Evolutionary conservation across 92 coral and sea anemone genomes (phyloP).

Genomic region (Actinernus sp.): DNA sequence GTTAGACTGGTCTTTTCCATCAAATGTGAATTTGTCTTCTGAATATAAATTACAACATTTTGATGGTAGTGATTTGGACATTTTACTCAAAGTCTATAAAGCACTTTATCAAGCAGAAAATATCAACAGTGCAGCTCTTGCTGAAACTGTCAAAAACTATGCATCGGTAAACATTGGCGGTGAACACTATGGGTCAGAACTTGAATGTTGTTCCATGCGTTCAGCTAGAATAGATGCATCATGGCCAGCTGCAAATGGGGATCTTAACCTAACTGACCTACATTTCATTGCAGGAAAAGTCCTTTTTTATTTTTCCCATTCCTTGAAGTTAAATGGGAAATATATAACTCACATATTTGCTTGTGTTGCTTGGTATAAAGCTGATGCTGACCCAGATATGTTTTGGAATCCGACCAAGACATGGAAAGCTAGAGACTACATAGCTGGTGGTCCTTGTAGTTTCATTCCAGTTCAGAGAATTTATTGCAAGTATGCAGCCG

Average conservation of each 20-base stretch:
- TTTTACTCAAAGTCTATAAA: too few relatives aligned
- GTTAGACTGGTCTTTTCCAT: too few relatives aligned
- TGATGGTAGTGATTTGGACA: too few relatives aligned
- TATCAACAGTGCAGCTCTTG: too few relatives aligned
- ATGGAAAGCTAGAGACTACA: conserved; percentile 43
- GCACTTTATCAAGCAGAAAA: too few relatives aligned
- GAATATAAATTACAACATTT: too few relatives aligned
- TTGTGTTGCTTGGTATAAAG: conserved; percentile 59
- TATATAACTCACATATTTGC: conserved; percentile 52
- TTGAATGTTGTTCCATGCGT: conserved; percentile 11
- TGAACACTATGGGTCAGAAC: too few relatives aligned
- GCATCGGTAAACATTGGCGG: too few relatives aligned
- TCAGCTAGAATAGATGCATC: conserved; percentile 16
- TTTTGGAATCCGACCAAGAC: conserved; percentile 53
- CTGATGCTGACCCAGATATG: conserved; percentile 23
- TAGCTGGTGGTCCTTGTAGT: conserved; percentile 42
- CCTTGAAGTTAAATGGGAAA: conserved; percentile 13
- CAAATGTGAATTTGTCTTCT: too few relatives aligned
- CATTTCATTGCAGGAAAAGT: conserved; percentile 15
- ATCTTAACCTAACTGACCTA: conserved; percentile 5
- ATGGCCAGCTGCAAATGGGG: not conserved
- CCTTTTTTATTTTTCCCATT: too few relatives aligned
- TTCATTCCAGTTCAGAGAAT: conserved; percentile 66
- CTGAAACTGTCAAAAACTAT: too few relatives aligned
- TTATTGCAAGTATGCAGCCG: conserved; percentile 31